These are phyloP conservation scores for Megathymus violae DNA, from an alignment of 1,140 invertebrate species.

Conservation along the genomic window DNA sequence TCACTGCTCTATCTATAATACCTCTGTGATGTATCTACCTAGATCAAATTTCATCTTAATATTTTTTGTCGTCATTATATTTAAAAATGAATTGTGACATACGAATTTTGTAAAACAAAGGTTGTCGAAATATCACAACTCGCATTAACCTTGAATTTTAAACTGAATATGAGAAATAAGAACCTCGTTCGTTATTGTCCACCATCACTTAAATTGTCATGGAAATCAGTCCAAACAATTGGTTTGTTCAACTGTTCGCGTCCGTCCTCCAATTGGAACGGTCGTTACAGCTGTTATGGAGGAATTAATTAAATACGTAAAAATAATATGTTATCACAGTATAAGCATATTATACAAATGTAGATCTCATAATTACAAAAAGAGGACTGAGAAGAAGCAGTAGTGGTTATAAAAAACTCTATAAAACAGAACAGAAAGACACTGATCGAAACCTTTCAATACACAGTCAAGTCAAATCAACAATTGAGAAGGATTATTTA, in stretches of 20 bases:
- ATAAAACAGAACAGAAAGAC: too few species aligned
- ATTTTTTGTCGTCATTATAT: too few species aligned
- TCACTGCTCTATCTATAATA: too few species aligned
- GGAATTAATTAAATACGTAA: not conserved
- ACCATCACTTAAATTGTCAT: conserved; percentile 9
- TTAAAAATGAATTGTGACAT: too few species aligned
- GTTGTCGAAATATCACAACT: not conserved
- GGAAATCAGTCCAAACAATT: conserved; percentile 1
- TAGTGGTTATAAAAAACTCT: too few species aligned
- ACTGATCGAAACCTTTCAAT: too few species aligned
- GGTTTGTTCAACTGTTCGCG: conserved; percentile 13
- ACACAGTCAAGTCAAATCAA: too few species aligned
- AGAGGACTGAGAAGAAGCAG: too few species aligned
- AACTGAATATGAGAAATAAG: not conserved
- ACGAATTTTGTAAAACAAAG: not conserved
- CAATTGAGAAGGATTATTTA: too few species aligned
- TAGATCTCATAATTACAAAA: too few species aligned
- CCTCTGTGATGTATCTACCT: too few species aligned
- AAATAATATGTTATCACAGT: not conserved
- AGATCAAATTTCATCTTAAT: too few species aligned
- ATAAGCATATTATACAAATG: not conserved
- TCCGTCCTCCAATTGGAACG: conserved; percentile 9
- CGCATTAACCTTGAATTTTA: not conserved
- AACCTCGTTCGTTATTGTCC: conserved; percentile 4
- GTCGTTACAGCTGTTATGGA: not conserved